Evolutionary conservation across 2,113 vertebrate genomes (phyloP).

Genomic region (Neogale vison): DNA sequence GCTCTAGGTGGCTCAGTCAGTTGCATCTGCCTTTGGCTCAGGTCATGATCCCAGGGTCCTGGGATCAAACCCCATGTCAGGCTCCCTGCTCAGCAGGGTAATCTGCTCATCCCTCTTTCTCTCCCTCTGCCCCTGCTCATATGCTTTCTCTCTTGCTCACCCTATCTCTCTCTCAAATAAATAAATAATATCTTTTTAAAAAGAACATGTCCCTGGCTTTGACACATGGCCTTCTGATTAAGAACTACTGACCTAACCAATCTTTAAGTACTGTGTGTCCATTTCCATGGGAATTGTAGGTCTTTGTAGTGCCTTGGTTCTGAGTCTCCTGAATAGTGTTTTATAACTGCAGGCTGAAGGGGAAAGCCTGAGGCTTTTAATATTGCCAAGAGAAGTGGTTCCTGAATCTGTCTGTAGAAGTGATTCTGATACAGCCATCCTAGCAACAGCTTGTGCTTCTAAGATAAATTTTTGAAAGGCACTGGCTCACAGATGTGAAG

Average conservation of each 20-base stretch:
- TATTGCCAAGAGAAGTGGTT: not conserved
- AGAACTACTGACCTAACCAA: not conserved
- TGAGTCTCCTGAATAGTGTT: conserved; percentile 13
- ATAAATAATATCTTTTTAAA: too few species aligned
- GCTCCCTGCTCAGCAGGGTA: too few species aligned
- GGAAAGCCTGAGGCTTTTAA: not conserved
- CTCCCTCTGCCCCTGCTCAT: too few species aligned
- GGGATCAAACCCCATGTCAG: too few species aligned
- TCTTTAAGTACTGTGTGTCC: not conserved
- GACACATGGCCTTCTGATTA: not conserved
- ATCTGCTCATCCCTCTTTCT: too few species aligned
- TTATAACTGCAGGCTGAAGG: not conserved
- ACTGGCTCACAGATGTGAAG: not conserved
- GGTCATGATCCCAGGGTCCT: too few species aligned
- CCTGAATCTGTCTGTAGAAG: not conserved
- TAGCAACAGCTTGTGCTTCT: not conserved
- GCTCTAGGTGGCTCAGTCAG: too few species aligned
- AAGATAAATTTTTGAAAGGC: not conserved
- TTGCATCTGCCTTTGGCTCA: too few species aligned
- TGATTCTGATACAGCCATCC: not conserved
- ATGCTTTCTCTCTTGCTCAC: too few species aligned
- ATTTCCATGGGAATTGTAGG: not conserved
- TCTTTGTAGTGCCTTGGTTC: not conserved
- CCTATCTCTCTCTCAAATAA: too few species aligned
- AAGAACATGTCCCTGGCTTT: not conserved